Evolutionary conservation across 2,888 invertebrate genomes (phyloP).

Genomic region (Hoplodrina blanda): DNA sequence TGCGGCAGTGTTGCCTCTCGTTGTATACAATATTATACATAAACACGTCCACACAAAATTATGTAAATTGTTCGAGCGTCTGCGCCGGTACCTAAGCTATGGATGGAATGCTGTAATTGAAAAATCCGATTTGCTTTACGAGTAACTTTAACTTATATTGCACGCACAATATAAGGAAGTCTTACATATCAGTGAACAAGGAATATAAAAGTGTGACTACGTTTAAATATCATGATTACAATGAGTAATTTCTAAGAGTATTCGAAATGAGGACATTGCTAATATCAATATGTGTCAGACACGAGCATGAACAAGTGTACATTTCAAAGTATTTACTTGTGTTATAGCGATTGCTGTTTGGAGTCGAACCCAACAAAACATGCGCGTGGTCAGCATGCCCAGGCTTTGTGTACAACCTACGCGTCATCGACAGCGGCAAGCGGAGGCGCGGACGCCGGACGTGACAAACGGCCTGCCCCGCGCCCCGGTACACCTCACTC

Average conservation of each 20-base stretch:
- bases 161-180: slow-evolving; percentile 72
- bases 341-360: neutral
- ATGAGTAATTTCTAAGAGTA: slow-evolving; percentile 65
- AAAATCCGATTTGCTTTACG: slow-evolving; percentile 60
- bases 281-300: slow-evolving; percentile 34
- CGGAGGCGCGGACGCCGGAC: too few species aligned
- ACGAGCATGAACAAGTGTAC: neutral
- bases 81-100: slow-evolving; percentile 64
- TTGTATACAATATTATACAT: slow-evolving; percentile 66
- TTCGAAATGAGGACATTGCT: slow-evolving; percentile 35
- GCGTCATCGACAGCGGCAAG: too few species aligned
- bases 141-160: slow-evolving; percentile 73
- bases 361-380: too few species aligned
- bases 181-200: slow-evolving; percentile 51
- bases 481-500: too few species aligned
- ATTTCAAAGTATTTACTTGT: neutral
- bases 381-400: too few species aligned
- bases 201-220: slow-evolving; percentile 42
- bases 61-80: slow-evolving; percentile 53
- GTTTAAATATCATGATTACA: slow-evolving; percentile 65
- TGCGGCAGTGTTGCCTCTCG: slow-evolving; percentile 73
- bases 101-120: slow-evolving; percentile 79
- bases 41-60: slow-evolving; percentile 51
- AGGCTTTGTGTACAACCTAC: too few species aligned
- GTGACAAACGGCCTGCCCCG: too few species aligned